Base-by-base conservation (phyloP, 2,797 vertebrate species). In the Enteromius trimaculatus region DNA sequence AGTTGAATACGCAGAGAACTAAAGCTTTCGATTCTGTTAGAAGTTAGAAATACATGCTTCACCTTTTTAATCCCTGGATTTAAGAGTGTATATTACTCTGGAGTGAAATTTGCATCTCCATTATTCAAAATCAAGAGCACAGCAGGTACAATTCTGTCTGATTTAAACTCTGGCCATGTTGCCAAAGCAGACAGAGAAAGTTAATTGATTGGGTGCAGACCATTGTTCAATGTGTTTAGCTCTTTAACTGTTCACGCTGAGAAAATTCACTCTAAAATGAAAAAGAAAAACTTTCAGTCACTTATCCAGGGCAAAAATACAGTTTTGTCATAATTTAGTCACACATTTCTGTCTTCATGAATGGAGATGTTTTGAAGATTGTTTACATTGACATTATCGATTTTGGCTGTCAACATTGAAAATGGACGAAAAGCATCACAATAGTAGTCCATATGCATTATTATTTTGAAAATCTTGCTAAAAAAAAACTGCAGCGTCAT, bases 171-270 rank as follows among this genome's bases (percentile, higher is more conserved):
- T 80, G 84, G 76, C 53, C 10, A 26, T 16, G n/a, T 66, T 86
- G 82, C 75, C 78, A 71, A 65, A 66, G 78, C 75, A 76, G 60
- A 39, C 29, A 31, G 58, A 10, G 39, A 74, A 77, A 42, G 64
- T 81, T 81, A 79, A 88, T 85, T 81, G 84, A 85, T 79, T 76
- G 53, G 80, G 75, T 14, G 77, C 76, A 69, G 23, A 19, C 53
- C 68, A 51, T 69, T 71, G 23, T 49, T 85, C 51, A 44, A 31
- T 75, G 77, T 75, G 71, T 82, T 42, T 44, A 44, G 39, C 69
- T 62, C 17, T 77, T 62, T 64, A 81, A 47, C 49, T 29, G 68
- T 55, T 60, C 42, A 70, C 80, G 69, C 62, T 3, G 17, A 55
- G 51, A 37, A 62, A 71, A 16, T 78, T 85, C 21, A 16, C 6